phyloP scores from a whole-genome alignment of 2,888 invertebrate species.

The Thera obeliscata region DNA sequence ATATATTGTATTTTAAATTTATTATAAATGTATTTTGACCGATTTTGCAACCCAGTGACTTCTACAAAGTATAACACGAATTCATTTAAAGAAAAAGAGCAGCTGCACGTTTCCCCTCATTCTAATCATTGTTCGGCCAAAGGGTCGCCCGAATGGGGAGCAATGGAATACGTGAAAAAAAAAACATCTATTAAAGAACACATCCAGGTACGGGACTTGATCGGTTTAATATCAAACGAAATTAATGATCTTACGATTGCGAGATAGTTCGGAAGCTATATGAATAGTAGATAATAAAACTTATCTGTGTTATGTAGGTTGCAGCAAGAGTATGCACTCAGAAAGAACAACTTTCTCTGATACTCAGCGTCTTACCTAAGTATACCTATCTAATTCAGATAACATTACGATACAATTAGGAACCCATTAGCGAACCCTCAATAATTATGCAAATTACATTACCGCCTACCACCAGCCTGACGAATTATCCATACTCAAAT shows the following conservation, averaged over 20 bases:
- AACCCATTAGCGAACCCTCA: background rate
- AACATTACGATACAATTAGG: constrained; percentile 27
- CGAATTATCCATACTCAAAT: background rate
- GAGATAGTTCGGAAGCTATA: constrained; percentile 6
- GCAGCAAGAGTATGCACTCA: no score
- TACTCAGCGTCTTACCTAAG: background rate
- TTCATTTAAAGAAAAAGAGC: constrained; percentile 73
- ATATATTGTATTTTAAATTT: no score
- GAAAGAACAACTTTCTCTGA: constrained; percentile 6
- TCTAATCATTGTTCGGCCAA: constrained; percentile 78
- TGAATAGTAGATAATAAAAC: no score
- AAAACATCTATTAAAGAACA: constrained; percentile 57
- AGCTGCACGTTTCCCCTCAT: constrained; percentile 79
- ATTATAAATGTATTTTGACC: constrained; percentile 46
- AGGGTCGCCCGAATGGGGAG: constrained; percentile 78
- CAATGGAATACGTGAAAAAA: constrained; percentile 69
- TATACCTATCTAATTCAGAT: constrained; percentile 8
- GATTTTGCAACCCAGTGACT: constrained; percentile 66
- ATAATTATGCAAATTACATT: background rate
- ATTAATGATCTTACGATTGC: constrained; percentile 17
- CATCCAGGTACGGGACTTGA: constrained; percentile 67
- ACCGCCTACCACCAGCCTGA: background rate
- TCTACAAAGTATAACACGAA: constrained; percentile 53
- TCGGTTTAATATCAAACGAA: constrained; percentile 20
- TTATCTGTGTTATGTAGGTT: no score